Conservation (phyloP, 2,797 vertebrate species). For the Vultur gryphus region DNA sequence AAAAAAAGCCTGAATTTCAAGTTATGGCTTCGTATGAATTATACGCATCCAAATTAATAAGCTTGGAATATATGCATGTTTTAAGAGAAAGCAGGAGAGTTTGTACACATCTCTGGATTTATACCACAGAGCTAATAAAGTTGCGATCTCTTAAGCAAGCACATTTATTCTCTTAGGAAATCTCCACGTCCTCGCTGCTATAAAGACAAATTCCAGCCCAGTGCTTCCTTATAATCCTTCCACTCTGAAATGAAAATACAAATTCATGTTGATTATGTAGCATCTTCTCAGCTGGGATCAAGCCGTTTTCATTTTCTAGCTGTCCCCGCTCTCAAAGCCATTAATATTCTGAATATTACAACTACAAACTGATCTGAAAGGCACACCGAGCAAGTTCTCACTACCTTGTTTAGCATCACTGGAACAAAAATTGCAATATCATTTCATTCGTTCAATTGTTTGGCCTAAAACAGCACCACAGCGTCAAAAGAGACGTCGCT, state of each 20-base stretch:
- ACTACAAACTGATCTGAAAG: neutral
- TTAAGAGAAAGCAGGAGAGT: neutral
- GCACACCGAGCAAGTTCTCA: neutral
- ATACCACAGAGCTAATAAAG: constrained; percentile 22
- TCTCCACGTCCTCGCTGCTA: neutral
- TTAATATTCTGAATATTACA: neutral
- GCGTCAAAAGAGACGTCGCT: neutral
- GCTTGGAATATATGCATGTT: neutral
- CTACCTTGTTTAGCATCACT: neutral
- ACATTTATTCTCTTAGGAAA: constrained; percentile 12
- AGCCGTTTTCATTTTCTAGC: neutral
- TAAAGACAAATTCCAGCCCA: constrained; percentile 20
- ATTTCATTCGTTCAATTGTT: neutral
- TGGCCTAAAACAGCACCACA: neutral
- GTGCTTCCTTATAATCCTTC: neutral
- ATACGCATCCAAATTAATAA: neutral
- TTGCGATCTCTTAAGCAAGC: neutral
- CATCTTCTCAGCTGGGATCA: constrained; percentile 2
- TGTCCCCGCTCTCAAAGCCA: neutral
- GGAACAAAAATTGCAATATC: neutral
- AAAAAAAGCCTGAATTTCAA: neutral
- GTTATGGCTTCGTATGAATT: neutral
- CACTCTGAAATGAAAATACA: constrained; percentile 11
- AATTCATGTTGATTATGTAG: constrained; percentile 6
- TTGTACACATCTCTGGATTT: neutral